A percentile compares a stretch with the other conserved stretches of the same genome.
These are phyloP conservation scores for Cladopsammia gracilis DNA, from an alignment of 64 coral and sea anemone species.

Conservation along the genomic window DNA sequence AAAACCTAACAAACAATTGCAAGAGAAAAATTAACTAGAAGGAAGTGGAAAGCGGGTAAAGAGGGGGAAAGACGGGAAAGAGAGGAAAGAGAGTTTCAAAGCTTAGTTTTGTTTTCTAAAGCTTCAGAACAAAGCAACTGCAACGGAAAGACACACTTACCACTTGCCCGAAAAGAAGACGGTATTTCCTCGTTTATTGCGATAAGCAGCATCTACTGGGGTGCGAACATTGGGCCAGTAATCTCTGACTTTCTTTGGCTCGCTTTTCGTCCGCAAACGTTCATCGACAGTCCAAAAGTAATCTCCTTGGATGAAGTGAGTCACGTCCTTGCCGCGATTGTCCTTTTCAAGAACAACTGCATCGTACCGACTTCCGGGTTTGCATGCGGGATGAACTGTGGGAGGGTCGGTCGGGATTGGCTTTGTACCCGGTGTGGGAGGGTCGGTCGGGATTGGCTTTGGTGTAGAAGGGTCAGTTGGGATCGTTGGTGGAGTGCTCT, in stretches of 20 bases:
- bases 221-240: conserved; percentile 39
- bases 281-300: conserved; percentile 40
- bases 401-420: background rate
- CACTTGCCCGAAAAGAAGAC: conserved; percentile 59
- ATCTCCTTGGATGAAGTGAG: conserved; percentile 53
- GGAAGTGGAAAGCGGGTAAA: background rate
- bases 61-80: too few species aligned
- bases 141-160: conserved; percentile 42
- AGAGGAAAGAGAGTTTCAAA: too few species aligned
- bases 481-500: background rate
- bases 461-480: background rate
- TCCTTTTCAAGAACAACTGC: background rate
- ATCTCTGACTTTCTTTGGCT: conserved; percentile 25
- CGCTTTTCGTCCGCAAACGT: background rate
- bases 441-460: too few species aligned
- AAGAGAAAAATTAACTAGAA: background rate
- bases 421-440: too few species aligned
- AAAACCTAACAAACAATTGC: background rate
- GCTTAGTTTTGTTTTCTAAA: too few species aligned
- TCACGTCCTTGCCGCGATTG: background rate
- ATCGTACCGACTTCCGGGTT: background rate
- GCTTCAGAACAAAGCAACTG: background rate
- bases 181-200: conserved; percentile 8
- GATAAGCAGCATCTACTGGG: conserved; percentile 65
- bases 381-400: background rate